A percentile compares a stretch with the other conserved stretches of the same genome.
Conservation (phyloP, 2,113 vertebrate species). For the Podarcis muralis region DNA sequence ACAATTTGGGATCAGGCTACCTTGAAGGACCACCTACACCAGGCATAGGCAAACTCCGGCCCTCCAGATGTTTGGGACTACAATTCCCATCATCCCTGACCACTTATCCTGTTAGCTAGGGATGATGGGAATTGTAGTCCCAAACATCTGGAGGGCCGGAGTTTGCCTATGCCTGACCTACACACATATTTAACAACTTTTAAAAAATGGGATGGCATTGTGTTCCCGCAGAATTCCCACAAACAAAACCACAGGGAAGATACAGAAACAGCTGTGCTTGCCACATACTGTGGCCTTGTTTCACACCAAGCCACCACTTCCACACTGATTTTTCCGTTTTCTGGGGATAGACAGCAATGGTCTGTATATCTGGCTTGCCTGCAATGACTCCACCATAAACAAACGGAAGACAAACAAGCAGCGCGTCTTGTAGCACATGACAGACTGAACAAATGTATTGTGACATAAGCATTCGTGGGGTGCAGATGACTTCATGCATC, state of each 20-base stretch:
- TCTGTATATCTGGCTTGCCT: conserved; percentile 29
- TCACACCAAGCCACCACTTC: neutral
- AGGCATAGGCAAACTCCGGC: no score
- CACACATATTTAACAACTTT: no score
- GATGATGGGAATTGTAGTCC: no score
- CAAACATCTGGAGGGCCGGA: no score
- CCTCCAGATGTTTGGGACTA: no score
- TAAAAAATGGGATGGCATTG: neutral
- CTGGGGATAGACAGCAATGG: neutral
- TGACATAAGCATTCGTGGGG: neutral
- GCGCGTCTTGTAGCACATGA: no score
- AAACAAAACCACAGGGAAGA: neutral
- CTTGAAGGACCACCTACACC: no score
- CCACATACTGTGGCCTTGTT: neutral
- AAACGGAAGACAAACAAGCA: no score
- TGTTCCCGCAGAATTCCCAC: neutral
- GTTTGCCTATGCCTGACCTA: no score
- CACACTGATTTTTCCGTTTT: neutral
- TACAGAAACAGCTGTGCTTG: neutral
- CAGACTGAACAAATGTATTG: neutral
- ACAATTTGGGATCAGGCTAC: no score
- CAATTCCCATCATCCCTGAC: no score
- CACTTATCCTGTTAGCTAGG: no score
- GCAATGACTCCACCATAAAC: conserved; percentile 38
- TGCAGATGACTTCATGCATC: neutral